Base-by-base conservation (phyloP, 2,113 vertebrate genomes). In the Phalacrocorax brasilianus region DNA sequence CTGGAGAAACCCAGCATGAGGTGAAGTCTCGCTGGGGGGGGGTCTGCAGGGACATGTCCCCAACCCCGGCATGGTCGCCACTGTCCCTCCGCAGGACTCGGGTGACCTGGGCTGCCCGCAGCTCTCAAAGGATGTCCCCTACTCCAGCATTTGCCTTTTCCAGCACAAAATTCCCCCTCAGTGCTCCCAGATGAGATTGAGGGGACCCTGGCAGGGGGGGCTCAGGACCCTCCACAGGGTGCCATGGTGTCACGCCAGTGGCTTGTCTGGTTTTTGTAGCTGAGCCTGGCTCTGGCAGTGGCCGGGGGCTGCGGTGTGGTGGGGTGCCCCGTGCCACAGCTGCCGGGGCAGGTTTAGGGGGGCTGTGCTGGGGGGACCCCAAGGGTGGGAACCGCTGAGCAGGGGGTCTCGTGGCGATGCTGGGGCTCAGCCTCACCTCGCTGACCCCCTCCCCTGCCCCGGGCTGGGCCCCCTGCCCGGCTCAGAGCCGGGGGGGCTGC, bases 21-120 rank as follows among this genome's bases (percentile, higher is more conserved):
- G 91, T 89, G 91, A 95, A 95, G 88, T 95, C 95, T 94, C 85
- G 3, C 67, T 93, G 85, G 26, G 88, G 32, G 42, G 45, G 59
- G 21, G 68, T 40, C 81, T 5, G 1, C 7, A 0, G 14, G 58
- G 73, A 52, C 9, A 0, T 0, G 81, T 7, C 73, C 89, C 68
- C 78, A 28, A n/a, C 63, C 68, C 78, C n/a, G 1, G 47, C 70
- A 20, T 1, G 63, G 82, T 82, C 52, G 1, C 38, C 62, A 3
- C 58, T 0, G 33, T 15, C 89, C 92, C 86, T 5, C 27, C 4
- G 26, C 73, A 26, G 82, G 63, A 35, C 59, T 84, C 55, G 52
- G 82, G 87, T 88, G 90, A 53, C 83, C 90, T 20, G 90, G 70
- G 93, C 95, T 90, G n/a, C 28, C 78, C 4, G 10, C 68, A 59